A percentile compares a stretch with the other conserved stretches of the same genome.
Conservation (phyloP, 2,888 invertebrate genomes). For the Arrhopalites spinosus region DNA sequence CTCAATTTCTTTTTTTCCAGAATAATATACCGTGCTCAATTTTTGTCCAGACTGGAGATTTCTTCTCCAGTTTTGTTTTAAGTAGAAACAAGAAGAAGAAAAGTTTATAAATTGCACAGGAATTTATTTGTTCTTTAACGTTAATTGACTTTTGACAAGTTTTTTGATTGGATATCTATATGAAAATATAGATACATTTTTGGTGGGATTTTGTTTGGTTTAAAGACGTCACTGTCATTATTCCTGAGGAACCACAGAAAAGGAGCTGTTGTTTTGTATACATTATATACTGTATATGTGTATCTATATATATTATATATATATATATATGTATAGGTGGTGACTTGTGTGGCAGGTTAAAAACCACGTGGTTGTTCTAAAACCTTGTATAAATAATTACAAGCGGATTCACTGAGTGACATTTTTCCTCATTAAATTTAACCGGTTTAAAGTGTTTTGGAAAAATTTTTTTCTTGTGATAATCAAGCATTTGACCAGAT, state of each 20-base stretch:
- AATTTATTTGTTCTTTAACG: not conserved
- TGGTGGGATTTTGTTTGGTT: no score
- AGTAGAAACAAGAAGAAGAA: not conserved
- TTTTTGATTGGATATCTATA: not conserved
- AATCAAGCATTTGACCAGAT: no score
- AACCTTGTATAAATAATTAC: not conserved
- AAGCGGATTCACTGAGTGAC: not conserved
- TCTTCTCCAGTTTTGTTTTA: not conserved
- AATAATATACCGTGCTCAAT: no score
- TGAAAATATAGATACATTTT: not conserved
- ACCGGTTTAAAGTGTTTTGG: not conserved
- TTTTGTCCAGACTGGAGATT: not conserved
- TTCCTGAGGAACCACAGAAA: no score
- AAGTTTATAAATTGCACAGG: not conserved
- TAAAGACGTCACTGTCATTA: no score
- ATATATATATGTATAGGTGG: no score
- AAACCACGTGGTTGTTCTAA: not conserved
- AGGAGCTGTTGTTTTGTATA: no score
- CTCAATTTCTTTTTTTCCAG: not conserved
- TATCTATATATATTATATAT: no score
- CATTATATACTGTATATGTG: no score
- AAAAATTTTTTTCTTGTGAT: not conserved
- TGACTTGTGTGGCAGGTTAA: not conserved
- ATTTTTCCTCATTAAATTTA: not conserved
- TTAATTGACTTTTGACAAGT: no score